A percentile compares a stretch with the other conserved stretches of the same genome.
These are phyloP conservation scores for Drosophila borborema DNA, from an alignment of 2,888 invertebrate species.

Conservation along the genomic window DNA sequence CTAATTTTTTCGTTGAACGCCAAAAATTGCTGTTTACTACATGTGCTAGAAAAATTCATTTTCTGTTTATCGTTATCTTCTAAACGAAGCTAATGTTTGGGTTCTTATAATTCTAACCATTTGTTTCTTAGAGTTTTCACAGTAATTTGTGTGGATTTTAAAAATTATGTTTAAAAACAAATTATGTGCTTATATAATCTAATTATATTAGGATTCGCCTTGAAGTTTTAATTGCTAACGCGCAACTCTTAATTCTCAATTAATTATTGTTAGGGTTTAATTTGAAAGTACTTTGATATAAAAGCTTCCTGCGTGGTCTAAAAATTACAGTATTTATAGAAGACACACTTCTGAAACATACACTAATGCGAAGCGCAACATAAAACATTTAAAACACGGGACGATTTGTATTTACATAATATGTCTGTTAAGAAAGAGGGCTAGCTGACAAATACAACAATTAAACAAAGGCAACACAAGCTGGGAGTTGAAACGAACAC, in stretches of 20 bases:
- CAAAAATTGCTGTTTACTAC: conserved; percentile 53
- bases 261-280: conserved; percentile 42
- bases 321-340: conserved; percentile 18
- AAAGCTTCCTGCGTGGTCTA: conserved; percentile 52
- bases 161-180: conserved; percentile 23
- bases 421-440: conserved; percentile 9
- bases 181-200: conserved; percentile 43
- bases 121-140: conserved; percentile 69
- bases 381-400: conserved; percentile 11
- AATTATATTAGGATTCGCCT: conserved; percentile 50
- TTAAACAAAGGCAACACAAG: conserved; percentile 39
- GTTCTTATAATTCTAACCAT: conserved; percentile 44
- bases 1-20: conserved; percentile 40
- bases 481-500: conserved; percentile 21
- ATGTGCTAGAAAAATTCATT: conserved; percentile 61
- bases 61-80: conserved; percentile 19
- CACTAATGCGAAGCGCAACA: conserved; percentile 27
- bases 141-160: conserved; percentile 67
- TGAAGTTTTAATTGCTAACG: conserved; percentile 56
- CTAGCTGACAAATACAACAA: conserved; percentile 29
- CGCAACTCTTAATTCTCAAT: conserved; percentile 61
- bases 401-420: conserved; percentile 44
- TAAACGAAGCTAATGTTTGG: conserved; percentile 33
- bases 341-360: conserved; percentile 7
- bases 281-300: conserved; percentile 31